Base-by-base conservation (phyloP, 1,140 invertebrate species). In the Drosophila navojoa region DNA sequence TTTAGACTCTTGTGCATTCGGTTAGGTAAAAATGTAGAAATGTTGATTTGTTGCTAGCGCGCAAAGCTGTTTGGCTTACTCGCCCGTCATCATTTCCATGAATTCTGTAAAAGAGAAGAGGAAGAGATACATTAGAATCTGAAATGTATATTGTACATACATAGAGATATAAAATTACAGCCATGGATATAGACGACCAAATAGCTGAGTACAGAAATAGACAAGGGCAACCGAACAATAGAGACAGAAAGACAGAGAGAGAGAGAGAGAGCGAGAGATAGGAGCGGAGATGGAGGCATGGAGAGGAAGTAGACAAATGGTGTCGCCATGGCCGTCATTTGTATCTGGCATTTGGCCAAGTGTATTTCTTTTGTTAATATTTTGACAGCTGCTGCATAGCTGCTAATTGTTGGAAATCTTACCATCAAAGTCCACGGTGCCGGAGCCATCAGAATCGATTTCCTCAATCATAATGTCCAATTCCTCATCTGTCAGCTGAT, bases 61-160 rank as follows among this genome's bases (percentile, higher is more conserved):
- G 42, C 38, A 52, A 15, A 16, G 13, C 10, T 15, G 13, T 3
- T 11, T 13, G 7, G 62, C 76, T 95, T 96, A 96, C 95, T 97
- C 96, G 93, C 97, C 97, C 71, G 97, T 97, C 97, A 98, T 98
- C 97, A 98, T 98, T 92, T 97, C 97, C 97, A 98, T 97, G 93
- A 98, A 98, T 94, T 98, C 97, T 97, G 94, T 68, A 96, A 96
- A 85, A 53, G 60, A 66, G 11, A 71, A 73, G 32, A 71, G 71
- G 32, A 71, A 62, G 3, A 11, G 35, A 38, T 38, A 38, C 62
- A 60, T 74, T 50, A 85, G 57, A 45, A 52, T 47, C 10, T 29
- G 3, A 38, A 38, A 11, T 38, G 13, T 38, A 22, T 22, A 22
- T 22, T 22, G 19, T 22, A 22, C 19, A 40, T 52, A 52, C 25